A percentile compares a stretch with the other conserved stretches of the same genome.
phyloP scores from a whole-genome alignment of 1,140 invertebrate genomes.

The Drosophila takahashii region DNA sequence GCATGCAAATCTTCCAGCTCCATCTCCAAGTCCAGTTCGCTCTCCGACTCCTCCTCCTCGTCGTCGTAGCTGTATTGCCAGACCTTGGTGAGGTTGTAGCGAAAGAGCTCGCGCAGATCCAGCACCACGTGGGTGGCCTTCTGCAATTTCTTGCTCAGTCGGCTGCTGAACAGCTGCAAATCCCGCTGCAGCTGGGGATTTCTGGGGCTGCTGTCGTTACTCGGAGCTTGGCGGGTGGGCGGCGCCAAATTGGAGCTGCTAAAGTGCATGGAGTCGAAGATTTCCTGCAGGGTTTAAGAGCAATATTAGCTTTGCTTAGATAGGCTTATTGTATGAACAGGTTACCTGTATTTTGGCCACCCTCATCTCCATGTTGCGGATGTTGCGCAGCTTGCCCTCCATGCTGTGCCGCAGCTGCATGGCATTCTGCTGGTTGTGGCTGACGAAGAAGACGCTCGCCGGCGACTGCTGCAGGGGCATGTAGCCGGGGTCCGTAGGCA shows the following conservation, averaged over 20 bases:
- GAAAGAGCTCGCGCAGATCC: conserved; percentile 74
- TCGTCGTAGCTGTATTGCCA: conserved; percentile 70
- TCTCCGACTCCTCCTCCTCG: conserved; percentile 55
- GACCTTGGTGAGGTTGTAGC: conserved; percentile 73
- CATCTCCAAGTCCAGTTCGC: conserved; percentile 64
- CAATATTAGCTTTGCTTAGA: neutral
- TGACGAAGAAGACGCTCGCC: conserved; percentile 69
- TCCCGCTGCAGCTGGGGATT: conserved; percentile 66
- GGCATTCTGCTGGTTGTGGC: conserved; percentile 79
- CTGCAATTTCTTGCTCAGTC: conserved; percentile 84
- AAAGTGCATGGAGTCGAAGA: conserved; percentile 85
- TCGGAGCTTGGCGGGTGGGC: conserved; percentile 15
- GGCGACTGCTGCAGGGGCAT: conserved; percentile 70
- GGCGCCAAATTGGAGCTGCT: conserved; percentile 33
- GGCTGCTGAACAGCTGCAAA: conserved; percentile 83
- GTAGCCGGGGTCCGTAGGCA: conserved; percentile 65
- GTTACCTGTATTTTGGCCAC: conserved; percentile 86
- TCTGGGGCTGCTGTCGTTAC: conserved; percentile 36
- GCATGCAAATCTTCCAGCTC: conserved; percentile 62
- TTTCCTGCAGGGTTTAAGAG: conserved; percentile 71
- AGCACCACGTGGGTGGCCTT: conserved; percentile 80
- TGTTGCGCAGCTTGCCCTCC: conserved; percentile 76
- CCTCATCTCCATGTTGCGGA: conserved; percentile 86
- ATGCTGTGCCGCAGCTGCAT: conserved; percentile 73
- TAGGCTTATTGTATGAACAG: neutral